Evolutionary conservation across 2,888 invertebrate species (phyloP), one percentile per base, ranked within the genome.

Genomic region (Meloe dianella): DNA sequence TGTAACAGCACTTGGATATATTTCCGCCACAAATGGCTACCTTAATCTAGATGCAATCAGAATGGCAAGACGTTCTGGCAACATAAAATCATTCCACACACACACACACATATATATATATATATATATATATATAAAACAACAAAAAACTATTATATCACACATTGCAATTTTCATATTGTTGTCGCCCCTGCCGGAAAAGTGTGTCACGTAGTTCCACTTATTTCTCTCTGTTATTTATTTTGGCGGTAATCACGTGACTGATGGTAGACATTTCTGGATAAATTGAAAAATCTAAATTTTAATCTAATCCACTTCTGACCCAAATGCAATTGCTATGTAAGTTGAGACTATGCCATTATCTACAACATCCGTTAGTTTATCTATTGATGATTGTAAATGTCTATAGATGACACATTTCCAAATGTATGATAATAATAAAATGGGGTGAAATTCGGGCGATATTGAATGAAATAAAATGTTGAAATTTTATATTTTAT

Each of bases 261-360:
- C 62, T 32, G 22, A 63, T 51, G 63, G 66, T 72, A 73, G 60
- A 66, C 61, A 57, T 59, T 60, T 54, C 27, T 51, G 68, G 69
- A 74, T 71, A 70, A 73, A 72, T 70, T 72, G 75, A 74, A 73
- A 77, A 77, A 75, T 73, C 74, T 74, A 67, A 74, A 73, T 72
- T 67, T 75, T 79, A 80, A 79, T 79, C 80, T 79, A 80, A 80
- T 80, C 80, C 77, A 78, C 79, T 77, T 79, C 75, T 78, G 77
- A 80, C 80, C 81, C 78, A 80, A 80, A 81, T 81, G 81, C 81
- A 78, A 80, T 81, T 80, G 78, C 78, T 78, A 71, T 81, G 80
- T 81, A 80, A 79, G 76, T 77, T 73, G 67, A 58, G 71, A 69
- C 68, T 68, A 65, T 60, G 68, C 70, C 74, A 74, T 75, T 75